Conservation (phyloP, 2,113 vertebrate genomes). For the Ranitomeya imitator region DNA sequence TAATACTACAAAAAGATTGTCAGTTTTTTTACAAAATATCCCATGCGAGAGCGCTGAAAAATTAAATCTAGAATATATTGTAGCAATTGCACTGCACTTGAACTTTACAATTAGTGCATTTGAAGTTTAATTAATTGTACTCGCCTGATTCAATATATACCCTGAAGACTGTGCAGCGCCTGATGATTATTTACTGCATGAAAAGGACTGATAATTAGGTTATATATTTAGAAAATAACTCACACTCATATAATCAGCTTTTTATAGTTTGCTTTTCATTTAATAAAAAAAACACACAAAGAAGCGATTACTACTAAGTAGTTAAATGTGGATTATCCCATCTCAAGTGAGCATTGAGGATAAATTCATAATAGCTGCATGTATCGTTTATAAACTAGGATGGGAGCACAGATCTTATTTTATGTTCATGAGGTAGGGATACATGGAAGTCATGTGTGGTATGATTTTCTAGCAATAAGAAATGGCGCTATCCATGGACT, state of each 20-base stretch:
- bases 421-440: constrained; percentile 3
- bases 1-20: not conserved
- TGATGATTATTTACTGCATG: constrained; percentile 51
- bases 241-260: constrained; percentile 5
- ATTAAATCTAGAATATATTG: constrained; percentile 12
- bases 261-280: constrained; percentile 22
- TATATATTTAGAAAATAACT: constrained; percentile 46
- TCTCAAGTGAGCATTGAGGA: constrained; percentile 52
- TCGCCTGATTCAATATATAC: constrained; percentile 47
- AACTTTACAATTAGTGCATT: constrained; percentile 48
- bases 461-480: not conserved
- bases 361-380: constrained; percentile 51
- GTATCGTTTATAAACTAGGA: constrained; percentile 32
- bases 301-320: constrained; percentile 48
- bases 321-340: constrained; percentile 52
- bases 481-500: not conserved
- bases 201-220: constrained; percentile 49
- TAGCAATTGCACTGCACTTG: constrained; percentile 35
- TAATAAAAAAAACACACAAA: constrained; percentile 34
- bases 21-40: not conserved
- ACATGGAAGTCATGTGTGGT: constrained; percentile 9
- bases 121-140: constrained; percentile 51
- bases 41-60: not conserved
- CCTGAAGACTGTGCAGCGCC: constrained; percentile 39
- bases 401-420: not conserved